phyloP scores from a whole-genome alignment of 2,797 vertebrate genomes.

The Phrynocephalus forsythii region DNA sequence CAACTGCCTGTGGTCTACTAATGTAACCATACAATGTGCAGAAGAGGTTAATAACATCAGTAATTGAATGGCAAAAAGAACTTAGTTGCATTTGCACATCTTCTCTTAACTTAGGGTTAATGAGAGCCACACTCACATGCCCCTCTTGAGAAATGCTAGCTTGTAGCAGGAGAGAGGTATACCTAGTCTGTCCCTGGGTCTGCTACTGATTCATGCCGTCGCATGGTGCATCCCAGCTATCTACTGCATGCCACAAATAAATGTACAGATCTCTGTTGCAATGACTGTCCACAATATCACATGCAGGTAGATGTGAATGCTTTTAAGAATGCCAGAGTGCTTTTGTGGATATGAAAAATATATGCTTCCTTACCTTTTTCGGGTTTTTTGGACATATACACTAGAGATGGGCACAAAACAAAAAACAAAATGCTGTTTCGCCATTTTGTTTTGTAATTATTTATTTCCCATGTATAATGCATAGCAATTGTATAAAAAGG shows the following conservation, averaged over 20 bases:
- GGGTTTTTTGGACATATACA: neutral
- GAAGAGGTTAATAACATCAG: slow-evolving; percentile 50
- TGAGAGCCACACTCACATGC: slow-evolving; percentile 1
- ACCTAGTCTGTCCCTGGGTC: slow-evolving; percentile 30
- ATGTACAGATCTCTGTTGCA: neutral
- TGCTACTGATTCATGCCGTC: neutral
- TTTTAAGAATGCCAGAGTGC: neutral
- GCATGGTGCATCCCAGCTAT: neutral
- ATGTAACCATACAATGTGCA: slow-evolving; percentile 36
- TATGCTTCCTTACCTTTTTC: neutral
- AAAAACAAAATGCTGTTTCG: no score
- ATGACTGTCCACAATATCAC: neutral
- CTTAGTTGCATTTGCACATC: neutral
- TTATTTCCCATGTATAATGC: neutral
- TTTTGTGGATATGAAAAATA: neutral
- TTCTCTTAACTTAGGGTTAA: slow-evolving; percentile 26
- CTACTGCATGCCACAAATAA: neutral
- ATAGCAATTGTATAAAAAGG: neutral
- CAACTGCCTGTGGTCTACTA: slow-evolving; percentile 34
- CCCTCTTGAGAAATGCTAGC: slow-evolving; percentile 12
- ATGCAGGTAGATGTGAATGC: neutral
- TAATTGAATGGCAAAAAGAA: slow-evolving; percentile 33
- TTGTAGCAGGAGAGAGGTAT: neutral
- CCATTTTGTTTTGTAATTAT: no score
- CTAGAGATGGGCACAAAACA: neutral